Evolutionary conservation across 2,888 invertebrate species (phyloP).

Genomic region (Harpalus rubripes): DNA sequence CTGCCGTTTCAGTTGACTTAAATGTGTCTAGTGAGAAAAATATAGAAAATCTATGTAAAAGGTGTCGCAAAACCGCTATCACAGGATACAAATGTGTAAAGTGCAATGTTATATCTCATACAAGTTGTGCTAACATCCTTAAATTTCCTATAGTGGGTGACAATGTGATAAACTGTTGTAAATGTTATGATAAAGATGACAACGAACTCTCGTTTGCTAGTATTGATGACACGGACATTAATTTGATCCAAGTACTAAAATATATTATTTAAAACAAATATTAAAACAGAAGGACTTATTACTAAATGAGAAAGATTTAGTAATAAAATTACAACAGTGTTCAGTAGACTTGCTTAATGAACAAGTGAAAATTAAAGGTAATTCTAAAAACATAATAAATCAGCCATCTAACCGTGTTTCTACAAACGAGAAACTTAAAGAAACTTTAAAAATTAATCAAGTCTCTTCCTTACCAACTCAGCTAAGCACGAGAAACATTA

Average conservation of each 20-base stretch:
- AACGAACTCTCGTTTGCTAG: slow-evolving; percentile 13
- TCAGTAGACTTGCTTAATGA: background rate
- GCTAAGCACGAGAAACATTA: background rate
- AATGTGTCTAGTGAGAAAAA: slow-evolving; percentile 10
- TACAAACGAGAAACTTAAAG: background rate
- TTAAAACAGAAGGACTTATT: slow-evolving; percentile 7
- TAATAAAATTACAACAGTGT: slow-evolving; percentile 8
- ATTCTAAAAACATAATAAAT: background rate
- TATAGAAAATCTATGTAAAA: slow-evolving; percentile 13
- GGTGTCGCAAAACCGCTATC: background rate
- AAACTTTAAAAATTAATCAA: background rate
- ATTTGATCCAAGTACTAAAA: background rate
- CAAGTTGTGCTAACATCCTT: slow-evolving; percentile 8
- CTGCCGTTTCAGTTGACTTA: background rate
- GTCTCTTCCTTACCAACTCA: background rate
- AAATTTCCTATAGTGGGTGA: slow-evolving; percentile 10
- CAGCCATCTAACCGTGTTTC: slow-evolving; percentile 6
- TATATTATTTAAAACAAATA: background rate
- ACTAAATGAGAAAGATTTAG: background rate
- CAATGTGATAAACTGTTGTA: slow-evolving; percentile 14
- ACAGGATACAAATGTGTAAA: background rate
- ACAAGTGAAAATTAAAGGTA: background rate
- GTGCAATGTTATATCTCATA: background rate
- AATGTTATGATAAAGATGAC: background rate
- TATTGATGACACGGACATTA: background rate